phyloP scores from a whole-genome alignment of 2,888 invertebrate genomes.

The Podotricha telesiphe region DNA sequence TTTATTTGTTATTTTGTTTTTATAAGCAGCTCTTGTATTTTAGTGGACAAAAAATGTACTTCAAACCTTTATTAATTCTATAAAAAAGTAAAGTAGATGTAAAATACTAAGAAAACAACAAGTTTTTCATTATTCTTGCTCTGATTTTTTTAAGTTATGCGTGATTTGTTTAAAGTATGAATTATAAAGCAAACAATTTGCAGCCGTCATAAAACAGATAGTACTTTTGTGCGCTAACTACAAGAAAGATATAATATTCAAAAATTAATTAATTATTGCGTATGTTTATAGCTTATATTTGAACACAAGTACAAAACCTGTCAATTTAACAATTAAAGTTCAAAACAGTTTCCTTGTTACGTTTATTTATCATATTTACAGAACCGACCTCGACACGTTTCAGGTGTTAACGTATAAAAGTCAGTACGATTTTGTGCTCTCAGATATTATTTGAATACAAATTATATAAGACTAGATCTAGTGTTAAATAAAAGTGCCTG shows the following conservation, averaged over 20 bases:
- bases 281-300: slow-evolving; percentile 6
- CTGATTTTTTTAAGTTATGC: slow-evolving; percentile 7
- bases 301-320: slow-evolving; percentile 10
- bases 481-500: slow-evolving; percentile 43
- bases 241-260: slow-evolving; percentile 14
- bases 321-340: slow-evolving; percentile 19
- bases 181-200: background rate
- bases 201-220: background rate
- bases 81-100: background rate
- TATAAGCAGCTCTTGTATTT: slow-evolving; percentile 1
- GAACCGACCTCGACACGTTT: slow-evolving; percentile 53
- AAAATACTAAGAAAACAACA: background rate
- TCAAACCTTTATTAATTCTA: background rate
- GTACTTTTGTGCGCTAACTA: slow-evolving; percentile 24
- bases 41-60: background rate
- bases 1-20: background rate
- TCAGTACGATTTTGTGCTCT: slow-evolving; percentile 40
- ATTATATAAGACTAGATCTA: slow-evolving; percentile 38
- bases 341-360: slow-evolving; percentile 44
- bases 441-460: slow-evolving; percentile 36
- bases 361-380: slow-evolving; percentile 48
- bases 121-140: background rate
- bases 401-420: slow-evolving; percentile 49
- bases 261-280: slow-evolving; percentile 16
- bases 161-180: slow-evolving; percentile 9